These are phyloP conservation scores for Reticulitermes lucifugus DNA, from an alignment of 2,888 invertebrate species.

Conservation along the genomic window DNA sequence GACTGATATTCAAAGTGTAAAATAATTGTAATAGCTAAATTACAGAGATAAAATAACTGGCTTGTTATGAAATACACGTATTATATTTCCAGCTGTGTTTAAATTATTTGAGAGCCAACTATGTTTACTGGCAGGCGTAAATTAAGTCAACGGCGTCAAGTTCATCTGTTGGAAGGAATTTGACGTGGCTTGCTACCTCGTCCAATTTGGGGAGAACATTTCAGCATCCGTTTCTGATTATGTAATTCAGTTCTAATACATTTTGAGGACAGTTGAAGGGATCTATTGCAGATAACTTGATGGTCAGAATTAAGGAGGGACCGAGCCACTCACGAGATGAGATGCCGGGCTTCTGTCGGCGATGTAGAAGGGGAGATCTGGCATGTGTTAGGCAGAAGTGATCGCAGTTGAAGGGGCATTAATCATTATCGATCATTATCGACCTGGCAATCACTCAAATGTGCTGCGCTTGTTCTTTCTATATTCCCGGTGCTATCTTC, in stretches of 20 bases:
- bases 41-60: too few species aligned
- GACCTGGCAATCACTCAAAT: conserved; percentile 24
- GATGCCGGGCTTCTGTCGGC: background rate
- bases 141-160: too few species aligned
- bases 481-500: background rate
- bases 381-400: conserved; percentile 12
- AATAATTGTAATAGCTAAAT: too few species aligned
- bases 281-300: background rate
- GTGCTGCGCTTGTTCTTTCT: background rate
- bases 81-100: too few species aligned
- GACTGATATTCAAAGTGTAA: too few species aligned
- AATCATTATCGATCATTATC: conserved; percentile 11
- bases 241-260: background rate
- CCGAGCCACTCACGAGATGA: background rate
- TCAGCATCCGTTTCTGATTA: background rate
- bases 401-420: background rate
- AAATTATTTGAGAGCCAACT: too few species aligned
- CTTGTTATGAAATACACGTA: too few species aligned
- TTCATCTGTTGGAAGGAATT: background rate
- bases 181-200: background rate
- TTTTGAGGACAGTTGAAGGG: background rate
- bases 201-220: background rate
- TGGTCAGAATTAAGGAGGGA: background rate
- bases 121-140: too few species aligned
- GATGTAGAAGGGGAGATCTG: conserved; percentile 1